Percentiles rank a stretch among this genome's conserved stretches.
These are phyloP conservation scores for Scrobipalpa costella DNA, from an alignment of 2,888 invertebrate species.

Conservation along the genomic window DNA sequence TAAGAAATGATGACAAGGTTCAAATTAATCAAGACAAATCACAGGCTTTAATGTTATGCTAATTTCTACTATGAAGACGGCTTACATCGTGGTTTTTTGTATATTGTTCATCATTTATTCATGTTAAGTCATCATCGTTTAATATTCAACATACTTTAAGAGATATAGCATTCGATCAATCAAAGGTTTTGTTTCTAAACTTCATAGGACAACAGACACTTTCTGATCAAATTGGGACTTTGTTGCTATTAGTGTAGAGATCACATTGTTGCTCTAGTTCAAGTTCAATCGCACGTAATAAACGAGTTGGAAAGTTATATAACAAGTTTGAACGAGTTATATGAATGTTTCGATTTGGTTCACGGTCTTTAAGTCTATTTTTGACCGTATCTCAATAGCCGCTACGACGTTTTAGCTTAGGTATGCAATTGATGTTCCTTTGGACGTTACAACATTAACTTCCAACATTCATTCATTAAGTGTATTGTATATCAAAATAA, in stretches of 20 bases:
- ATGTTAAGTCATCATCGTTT: constrained; percentile 71
- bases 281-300: constrained; percentile 41
- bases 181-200: constrained; percentile 51
- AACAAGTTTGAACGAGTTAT: constrained; percentile 13
- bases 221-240: constrained; percentile 39
- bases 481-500: constrained; percentile 43
- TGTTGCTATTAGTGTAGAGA: constrained; percentile 40
- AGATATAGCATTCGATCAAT: constrained; percentile 68
- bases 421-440: constrained; percentile 24
- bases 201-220: constrained; percentile 30
- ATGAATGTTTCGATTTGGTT: not conserved
- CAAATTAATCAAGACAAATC: constrained; percentile 65
- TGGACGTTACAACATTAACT: constrained; percentile 33
- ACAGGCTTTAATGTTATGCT: constrained; percentile 52
- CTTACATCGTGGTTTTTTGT: constrained; percentile 49
- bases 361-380: not conserved
- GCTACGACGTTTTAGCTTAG: constrained; percentile 6
- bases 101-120: constrained; percentile 65
- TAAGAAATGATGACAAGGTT: constrained; percentile 62
- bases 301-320: constrained; percentile 31
- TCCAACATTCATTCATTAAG: constrained; percentile 41
- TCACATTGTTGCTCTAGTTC: constrained; percentile 44
- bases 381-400: not conserved
- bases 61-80: constrained; percentile 45
- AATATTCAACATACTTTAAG: constrained; percentile 64